A percentile compares a stretch with the other conserved stretches of the same genome.
phyloP scores from a whole-genome alignment of 2,888 invertebrate species.

The Slavum lentiscoides region DNA sequence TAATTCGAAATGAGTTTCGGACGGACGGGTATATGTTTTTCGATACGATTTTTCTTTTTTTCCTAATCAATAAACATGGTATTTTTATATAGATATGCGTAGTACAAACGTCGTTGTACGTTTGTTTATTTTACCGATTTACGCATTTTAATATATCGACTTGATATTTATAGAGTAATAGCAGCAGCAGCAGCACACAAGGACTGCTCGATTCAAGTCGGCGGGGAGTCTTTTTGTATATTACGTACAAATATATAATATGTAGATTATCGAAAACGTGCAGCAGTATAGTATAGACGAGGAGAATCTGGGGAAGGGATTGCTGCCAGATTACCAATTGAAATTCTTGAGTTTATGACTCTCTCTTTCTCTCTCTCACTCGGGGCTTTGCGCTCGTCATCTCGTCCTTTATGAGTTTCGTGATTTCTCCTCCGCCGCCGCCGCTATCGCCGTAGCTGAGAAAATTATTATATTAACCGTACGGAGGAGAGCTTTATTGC shows the following conservation, averaged over 20 bases:
- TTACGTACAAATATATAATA: too few relatives aligned
- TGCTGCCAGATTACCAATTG: conserved; percentile 2
- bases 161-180: background rate
- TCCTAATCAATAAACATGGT: too few relatives aligned
- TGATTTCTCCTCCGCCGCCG: conserved; percentile 12
- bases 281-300: background rate
- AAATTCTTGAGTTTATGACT: conserved; percentile 45
- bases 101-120: background rate
- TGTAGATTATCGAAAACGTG: background rate
- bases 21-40: too few relatives aligned
- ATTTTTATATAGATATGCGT: too few relatives aligned
- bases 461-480: conserved; percentile 1
- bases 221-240: conserved; percentile 10
- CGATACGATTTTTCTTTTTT: too few relatives aligned
- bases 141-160: background rate
- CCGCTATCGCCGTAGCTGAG: background rate
- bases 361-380: background rate
- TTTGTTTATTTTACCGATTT: conserved; percentile 24
- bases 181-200: too few relatives aligned
- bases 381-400: background rate
- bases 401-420: conserved; percentile 27
- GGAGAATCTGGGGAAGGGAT: too few relatives aligned
- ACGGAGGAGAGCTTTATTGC: conserved; percentile 31
- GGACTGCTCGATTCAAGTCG: background rate
- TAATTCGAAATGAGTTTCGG: too few relatives aligned